These are phyloP conservation scores for Oreamnos americanus DNA, from an alignment of 2,113 vertebrate genomes.

Conservation along the genomic window DNA sequence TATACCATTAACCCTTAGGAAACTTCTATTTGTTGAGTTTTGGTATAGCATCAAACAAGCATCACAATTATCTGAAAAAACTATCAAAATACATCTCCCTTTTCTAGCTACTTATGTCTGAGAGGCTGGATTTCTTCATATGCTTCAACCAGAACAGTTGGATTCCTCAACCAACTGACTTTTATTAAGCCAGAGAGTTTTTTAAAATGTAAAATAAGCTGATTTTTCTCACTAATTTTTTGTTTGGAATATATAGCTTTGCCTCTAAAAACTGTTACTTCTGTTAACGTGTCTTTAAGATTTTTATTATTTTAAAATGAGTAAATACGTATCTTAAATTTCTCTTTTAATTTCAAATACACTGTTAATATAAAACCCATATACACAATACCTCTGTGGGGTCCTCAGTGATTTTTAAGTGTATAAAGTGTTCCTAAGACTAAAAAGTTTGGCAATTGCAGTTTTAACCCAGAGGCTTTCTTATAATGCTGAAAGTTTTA, in stretches of 20 bases:
- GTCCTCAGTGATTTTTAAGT: neutral
- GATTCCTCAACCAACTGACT: neutral
- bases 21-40: neutral
- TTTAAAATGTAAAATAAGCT: neutral
- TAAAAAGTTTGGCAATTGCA: neutral
- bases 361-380: neutral
- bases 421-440: neutral
- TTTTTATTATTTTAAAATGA: constrained; percentile 16
- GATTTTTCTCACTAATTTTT: neutral
- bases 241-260: neutral
- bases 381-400: neutral
- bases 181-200: neutral
- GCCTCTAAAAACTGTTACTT: neutral
- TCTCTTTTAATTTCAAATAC: neutral
- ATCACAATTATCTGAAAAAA: constrained; percentile 4
- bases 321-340: neutral
- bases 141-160: neutral
- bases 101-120: neutral
- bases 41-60: neutral
- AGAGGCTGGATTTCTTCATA: neutral
- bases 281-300: neutral
- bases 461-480: neutral
- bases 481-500: neutral
- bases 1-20: neutral
- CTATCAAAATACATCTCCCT: neutral